These are phyloP conservation scores for Melospiza melodia DNA, from an alignment of 2,113 vertebrate species.

Conservation along the genomic window DNA sequence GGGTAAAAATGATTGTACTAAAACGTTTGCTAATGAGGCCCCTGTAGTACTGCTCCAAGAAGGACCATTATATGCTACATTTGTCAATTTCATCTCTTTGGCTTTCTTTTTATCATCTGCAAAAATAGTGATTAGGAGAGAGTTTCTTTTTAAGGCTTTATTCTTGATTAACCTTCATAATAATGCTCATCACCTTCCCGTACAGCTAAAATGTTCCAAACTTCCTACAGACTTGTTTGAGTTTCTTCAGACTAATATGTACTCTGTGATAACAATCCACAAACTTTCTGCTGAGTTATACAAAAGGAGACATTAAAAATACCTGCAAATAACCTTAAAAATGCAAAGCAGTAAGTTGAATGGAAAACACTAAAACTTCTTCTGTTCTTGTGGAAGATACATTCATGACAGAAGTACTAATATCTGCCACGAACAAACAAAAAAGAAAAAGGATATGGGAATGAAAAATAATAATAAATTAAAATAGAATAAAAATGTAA, in stretches of 20 bases:
- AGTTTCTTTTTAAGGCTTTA: conserved; percentile 38
- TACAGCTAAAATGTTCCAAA: not conserved
- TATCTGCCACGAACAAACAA: not conserved
- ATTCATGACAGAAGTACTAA: not conserved
- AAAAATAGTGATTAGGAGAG: conserved; percentile 62
- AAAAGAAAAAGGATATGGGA: not conserved
- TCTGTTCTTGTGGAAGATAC: not conserved
- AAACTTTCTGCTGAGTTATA: not conserved
- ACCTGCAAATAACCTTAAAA: not conserved
- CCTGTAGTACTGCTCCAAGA: conserved; percentile 64
- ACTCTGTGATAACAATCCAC: not conserved
- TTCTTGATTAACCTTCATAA: conserved; percentile 61
- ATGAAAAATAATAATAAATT: not conserved
- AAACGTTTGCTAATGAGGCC: conserved; percentile 73
- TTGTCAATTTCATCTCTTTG: conserved; percentile 64
- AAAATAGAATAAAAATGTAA: not conserved
- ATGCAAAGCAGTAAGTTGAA: not conserved
- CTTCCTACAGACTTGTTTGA: not conserved
- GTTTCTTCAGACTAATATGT: not conserved
- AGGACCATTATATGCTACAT: conserved; percentile 60
- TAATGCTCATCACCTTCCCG: conserved; percentile 12
- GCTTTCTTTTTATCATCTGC: conserved; percentile 48
- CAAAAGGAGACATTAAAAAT: not conserved
- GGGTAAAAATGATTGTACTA: conserved; percentile 65
- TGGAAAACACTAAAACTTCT: not conserved